Percentiles rank a stretch among this genome's conserved stretches.
phyloP scores from a whole-genome alignment of 2,888 invertebrate species.

The Ectemnius cavifrons region DNA sequence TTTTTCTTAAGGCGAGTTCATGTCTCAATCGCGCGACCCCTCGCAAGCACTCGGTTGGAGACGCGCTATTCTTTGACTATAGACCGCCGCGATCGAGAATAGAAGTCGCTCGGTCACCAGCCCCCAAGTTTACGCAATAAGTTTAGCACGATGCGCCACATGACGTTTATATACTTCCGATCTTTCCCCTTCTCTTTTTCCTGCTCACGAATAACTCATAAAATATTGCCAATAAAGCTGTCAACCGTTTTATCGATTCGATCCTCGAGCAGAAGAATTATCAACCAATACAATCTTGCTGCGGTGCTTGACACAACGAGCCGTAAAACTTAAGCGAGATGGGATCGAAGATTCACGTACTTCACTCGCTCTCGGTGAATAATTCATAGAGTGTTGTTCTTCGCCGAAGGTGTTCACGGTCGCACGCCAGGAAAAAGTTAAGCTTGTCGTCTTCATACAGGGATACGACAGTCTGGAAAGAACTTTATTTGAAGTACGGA shows the following conservation, averaged over 20 bases:
- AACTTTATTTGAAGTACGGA: no score
- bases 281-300: neutral
- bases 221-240: conserved; percentile 23
- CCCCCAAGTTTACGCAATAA: conserved; percentile 14
- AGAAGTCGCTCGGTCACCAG: conserved; percentile 3
- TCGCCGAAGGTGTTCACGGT: conserved; percentile 35
- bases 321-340: neutral
- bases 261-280: neutral
- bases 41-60: conserved; percentile 20
- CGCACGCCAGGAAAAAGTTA: conserved; percentile 11
- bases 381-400: conserved; percentile 53
- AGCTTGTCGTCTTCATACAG: no score
- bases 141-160: conserved; percentile 1
- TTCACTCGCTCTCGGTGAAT: conserved; percentile 35
- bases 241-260: neutral
- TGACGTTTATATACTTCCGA: neutral
- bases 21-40: conserved; percentile 19
- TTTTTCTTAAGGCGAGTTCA: conserved; percentile 13
- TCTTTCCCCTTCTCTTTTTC: no score
- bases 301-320: neutral
- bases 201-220: conserved; percentile 9
- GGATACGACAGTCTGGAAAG: no score
- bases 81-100: conserved; percentile 11
- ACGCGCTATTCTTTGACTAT: conserved; percentile 10
- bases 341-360: neutral